Evolutionary conservation across 2,797 vertebrate species (phyloP), one percentile per base, ranked within the genome.

Genomic region (Gobio occitaniae): DNA sequence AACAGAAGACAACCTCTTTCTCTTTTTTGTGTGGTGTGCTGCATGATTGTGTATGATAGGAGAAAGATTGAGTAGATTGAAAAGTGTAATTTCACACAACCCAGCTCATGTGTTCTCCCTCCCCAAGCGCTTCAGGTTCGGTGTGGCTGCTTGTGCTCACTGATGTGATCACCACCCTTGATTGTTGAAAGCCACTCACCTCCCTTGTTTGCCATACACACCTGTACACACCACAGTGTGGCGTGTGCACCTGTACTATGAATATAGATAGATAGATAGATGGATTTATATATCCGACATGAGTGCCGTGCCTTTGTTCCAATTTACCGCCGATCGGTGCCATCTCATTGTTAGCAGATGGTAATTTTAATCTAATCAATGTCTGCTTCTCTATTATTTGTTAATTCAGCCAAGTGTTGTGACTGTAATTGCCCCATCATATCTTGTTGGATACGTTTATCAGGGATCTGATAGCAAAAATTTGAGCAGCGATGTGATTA

Each of bases 381-480:
- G 90, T 93, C 93, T 87, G 91, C 91, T 87, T 78, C 86, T 83
- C 1, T 86, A 89, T 89, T 78, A 89, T 89, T 90, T 90, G 89
- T 90, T 89, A 90, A 78, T 72, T 90, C 90, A 83, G 87, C 86
- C 89, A 2, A 91, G 87, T 87, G 50, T 80, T 74, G 77, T 74
- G 84, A 66, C 44, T 52, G 77, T 80, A 85, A 85, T 85, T 85
- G 54, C 44, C 69, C 69, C 77, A 84, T 75, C 68, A 72, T 75
- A 85, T 69, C 70, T 71, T 76, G 48, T 76, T 82, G 61, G 38
- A 38, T 41, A 74, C 47, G 63, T 76, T 61, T 65, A 78, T 41
- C 66, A 47, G 75, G 41, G 76, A 56, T 59, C 65, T 48, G 52
- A 74, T 81, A 59, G 21, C 66, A 61, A 66, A 79, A 16, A 82